Conservation (phyloP, 2,888 invertebrate genomes). For the Drosophila diplacantha region DNA sequence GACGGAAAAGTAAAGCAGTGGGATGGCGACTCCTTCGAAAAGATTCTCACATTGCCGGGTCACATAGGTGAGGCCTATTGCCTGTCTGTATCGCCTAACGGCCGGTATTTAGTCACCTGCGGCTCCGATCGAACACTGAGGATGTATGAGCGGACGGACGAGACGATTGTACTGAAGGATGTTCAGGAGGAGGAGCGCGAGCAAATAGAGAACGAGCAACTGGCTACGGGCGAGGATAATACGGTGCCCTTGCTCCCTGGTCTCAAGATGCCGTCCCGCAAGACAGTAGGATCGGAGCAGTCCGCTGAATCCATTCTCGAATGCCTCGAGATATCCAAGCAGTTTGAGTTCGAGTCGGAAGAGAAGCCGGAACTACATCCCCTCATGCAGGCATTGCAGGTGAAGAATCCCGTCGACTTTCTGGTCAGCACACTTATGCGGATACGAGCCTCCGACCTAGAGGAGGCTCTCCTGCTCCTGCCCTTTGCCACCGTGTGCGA, state of each 20-base stretch:
- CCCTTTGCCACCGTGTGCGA: conserved; percentile 90
- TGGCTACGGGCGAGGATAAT: conserved; percentile 86
- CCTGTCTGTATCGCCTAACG: conserved; percentile 88
- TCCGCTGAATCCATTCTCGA: conserved; percentile 93
- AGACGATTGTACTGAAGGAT: conserved; percentile 95
- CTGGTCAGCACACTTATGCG: conserved; percentile 87
- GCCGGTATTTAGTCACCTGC: conserved; percentile 86
- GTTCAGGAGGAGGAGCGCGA: conserved; percentile 91
- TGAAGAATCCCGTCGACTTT: conserved; percentile 86
- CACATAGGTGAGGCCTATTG: conserved; percentile 89
- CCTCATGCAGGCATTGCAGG: conserved; percentile 89
- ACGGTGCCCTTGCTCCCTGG: conserved; percentile 85
- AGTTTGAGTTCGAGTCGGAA: conserved; percentile 78
- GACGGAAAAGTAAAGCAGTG: conserved; percentile 97
- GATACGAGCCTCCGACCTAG: conserved; percentile 92
- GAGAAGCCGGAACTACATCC: conserved; percentile 82
- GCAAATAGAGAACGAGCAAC: conserved; percentile 82
- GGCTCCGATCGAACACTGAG: conserved; percentile 93
- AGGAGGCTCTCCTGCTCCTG: conserved; percentile 90
- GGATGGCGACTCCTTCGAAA: conserved; percentile 95
- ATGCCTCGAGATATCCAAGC: conserved; percentile 87
- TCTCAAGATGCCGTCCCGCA: conserved; percentile 89
- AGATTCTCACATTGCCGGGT: conserved; percentile 89
- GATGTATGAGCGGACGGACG: conserved; percentile 90
- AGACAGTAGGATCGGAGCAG: conserved; percentile 79